Percentiles rank a stretch among this genome's conserved stretches.
phyloP scores from a whole-genome alignment of 2,113 vertebrate species.

The Anolis carolinensis region DNA sequence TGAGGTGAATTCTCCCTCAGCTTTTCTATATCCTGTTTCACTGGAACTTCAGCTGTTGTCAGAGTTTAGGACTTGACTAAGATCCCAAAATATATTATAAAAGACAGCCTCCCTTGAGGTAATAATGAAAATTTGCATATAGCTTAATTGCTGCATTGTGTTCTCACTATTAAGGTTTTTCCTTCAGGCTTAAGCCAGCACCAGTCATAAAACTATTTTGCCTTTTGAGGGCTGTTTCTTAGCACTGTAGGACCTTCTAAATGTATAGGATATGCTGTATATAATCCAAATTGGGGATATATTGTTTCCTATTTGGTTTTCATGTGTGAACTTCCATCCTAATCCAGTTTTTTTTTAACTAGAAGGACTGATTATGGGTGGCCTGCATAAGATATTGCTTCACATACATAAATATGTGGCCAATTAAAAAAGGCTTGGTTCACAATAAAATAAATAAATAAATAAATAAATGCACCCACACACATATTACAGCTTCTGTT shows the following conservation, averaged over 20 bases:
- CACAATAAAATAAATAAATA: background rate
- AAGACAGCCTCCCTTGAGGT: background rate
- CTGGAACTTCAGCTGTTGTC: background rate
- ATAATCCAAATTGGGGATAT: background rate
- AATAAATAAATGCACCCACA: no score
- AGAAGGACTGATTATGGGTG: constrained; percentile 30
- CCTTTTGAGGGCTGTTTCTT: constrained; percentile 23
- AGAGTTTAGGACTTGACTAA: background rate
- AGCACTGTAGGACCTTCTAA: no score
- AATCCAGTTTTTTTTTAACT: no score
- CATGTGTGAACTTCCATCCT: background rate
- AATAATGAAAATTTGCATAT: constrained; percentile 26
- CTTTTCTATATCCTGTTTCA: background rate
- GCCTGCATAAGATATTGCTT: constrained; percentile 8
- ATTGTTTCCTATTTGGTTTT: constrained; percentile 14
- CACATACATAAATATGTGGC: constrained; percentile 19
- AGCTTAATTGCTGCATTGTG: constrained; percentile 22
- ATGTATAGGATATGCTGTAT: background rate
- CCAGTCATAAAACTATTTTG: constrained; percentile 3
- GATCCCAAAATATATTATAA: background rate
- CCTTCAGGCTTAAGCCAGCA: background rate
- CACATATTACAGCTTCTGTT: no score
- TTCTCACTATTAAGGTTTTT: background rate
- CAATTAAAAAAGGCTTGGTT: constrained; percentile 55
- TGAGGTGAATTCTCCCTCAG: background rate